Evolutionary conservation across 2,113 vertebrate genomes (phyloP).

Genomic region (Sturnira hondurensis): DNA sequence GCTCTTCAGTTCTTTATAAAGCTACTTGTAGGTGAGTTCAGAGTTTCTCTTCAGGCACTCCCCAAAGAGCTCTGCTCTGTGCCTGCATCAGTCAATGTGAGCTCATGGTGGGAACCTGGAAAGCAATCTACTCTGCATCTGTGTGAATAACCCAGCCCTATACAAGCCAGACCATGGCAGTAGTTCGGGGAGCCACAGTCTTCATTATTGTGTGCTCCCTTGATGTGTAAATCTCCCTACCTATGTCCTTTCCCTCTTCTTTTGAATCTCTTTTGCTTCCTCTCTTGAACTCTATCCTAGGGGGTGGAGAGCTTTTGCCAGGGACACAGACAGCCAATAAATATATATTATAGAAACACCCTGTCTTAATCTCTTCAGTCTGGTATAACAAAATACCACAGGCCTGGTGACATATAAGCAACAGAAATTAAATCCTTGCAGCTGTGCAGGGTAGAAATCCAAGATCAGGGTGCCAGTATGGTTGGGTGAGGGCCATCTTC

Average conservation of each 20-base stretch:
- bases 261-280: background rate
- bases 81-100: too few species aligned
- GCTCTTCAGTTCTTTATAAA: too few species aligned
- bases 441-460: background rate
- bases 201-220: background rate
- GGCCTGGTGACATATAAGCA: background rate
- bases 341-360: background rate
- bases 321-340: background rate
- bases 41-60: too few species aligned
- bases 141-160: too few species aligned
- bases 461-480: background rate
- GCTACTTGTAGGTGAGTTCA: too few species aligned
- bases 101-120: too few species aligned
- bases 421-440: background rate
- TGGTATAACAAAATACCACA: background rate
- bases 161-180: too few species aligned
- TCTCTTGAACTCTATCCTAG: background rate
- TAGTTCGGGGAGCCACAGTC: too few species aligned
- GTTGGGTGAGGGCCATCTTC: background rate
- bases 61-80: too few species aligned
- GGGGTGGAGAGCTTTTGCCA: background rate
- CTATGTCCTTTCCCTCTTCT: background rate
- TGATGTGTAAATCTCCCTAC: background rate
- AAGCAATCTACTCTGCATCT: too few species aligned
- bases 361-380: background rate